phyloP scores from a whole-genome alignment of 2,113 vertebrate species.

The Oxygymnocypris stewartii region DNA sequence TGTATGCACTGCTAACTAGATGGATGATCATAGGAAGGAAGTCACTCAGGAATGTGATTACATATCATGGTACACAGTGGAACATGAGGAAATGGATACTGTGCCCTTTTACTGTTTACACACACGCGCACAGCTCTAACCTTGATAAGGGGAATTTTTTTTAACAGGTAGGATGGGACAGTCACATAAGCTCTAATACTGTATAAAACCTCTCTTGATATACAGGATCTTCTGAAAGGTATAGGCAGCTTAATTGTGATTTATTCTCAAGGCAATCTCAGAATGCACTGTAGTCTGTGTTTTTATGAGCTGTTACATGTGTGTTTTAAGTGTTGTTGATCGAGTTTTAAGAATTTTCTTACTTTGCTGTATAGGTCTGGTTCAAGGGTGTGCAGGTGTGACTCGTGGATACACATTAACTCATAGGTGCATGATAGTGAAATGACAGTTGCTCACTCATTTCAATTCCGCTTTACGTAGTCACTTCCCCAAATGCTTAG shows the following conservation, averaged over 20 bases:
- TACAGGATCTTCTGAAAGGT: neutral
- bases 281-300: neutral
- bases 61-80: conserved; percentile 70
- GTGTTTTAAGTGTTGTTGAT: neutral
- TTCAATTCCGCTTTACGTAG: neutral
- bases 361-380: neutral
- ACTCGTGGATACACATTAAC: neutral
- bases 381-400: conserved; percentile 2
- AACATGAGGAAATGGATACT: conserved; percentile 67
- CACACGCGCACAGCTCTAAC: conserved; percentile 25
- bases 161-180: neutral
- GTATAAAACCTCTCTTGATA: neutral
- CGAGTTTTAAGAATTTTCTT: neutral
- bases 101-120: conserved; percentile 33
- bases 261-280: neutral
- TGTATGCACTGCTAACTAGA: neutral
- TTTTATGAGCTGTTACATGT: neutral
- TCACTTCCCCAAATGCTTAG: neutral
- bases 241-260: neutral
- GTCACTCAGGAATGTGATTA: conserved; percentile 69
- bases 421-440: conserved; percentile 14
- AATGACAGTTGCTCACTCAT: neutral
- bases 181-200: neutral
- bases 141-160: neutral
- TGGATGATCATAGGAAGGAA: conserved; percentile 68